A percentile compares a stretch with the other conserved stretches of the same genome.
Evolutionary conservation across 1,140 invertebrate genomes (phyloP).

Genomic region (Hycleus phaleratus): DNA sequence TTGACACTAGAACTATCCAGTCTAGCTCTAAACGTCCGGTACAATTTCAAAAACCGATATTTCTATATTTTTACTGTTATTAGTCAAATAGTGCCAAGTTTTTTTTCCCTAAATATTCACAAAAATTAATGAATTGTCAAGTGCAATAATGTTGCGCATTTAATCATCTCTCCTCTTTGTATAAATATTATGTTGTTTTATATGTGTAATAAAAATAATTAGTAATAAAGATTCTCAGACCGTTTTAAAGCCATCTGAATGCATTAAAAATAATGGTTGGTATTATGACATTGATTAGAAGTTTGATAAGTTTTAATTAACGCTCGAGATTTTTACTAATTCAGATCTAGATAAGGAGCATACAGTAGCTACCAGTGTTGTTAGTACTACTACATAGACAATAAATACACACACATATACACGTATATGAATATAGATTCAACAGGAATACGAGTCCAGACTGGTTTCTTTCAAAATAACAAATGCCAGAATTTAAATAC

Average conservation of each 20-base stretch:
- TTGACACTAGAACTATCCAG: too few relatives aligned
- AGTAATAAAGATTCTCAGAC: too few relatives aligned
- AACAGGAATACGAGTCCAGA: not conserved
- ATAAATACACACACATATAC: not conserved
- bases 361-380: slow-evolving; percentile 26
- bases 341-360: slow-evolving; percentile 4
- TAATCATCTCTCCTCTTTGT: too few relatives aligned
- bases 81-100: too few relatives aligned
- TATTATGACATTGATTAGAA: slow-evolving; percentile 22
- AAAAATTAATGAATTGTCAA: too few relatives aligned
- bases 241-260: not conserved
- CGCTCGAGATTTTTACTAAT: slow-evolving; percentile 28
- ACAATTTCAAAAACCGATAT: too few relatives aligned
- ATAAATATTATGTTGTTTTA: too few relatives aligned
- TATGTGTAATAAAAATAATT: too few relatives aligned
- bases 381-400: slow-evolving; percentile 6
- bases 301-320: slow-evolving; percentile 32
- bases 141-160: too few relatives aligned
- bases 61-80: too few relatives aligned
- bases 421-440: not conserved
- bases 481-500: slow-evolving; percentile 7
- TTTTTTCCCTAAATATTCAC: too few relatives aligned
- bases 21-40: too few relatives aligned
- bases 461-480: slow-evolving; percentile 11
- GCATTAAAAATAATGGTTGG: slow-evolving; percentile 21